phyloP scores from a whole-genome alignment of 92 coral and sea anemone species.

The Scolanthus callimorphus region DNA sequence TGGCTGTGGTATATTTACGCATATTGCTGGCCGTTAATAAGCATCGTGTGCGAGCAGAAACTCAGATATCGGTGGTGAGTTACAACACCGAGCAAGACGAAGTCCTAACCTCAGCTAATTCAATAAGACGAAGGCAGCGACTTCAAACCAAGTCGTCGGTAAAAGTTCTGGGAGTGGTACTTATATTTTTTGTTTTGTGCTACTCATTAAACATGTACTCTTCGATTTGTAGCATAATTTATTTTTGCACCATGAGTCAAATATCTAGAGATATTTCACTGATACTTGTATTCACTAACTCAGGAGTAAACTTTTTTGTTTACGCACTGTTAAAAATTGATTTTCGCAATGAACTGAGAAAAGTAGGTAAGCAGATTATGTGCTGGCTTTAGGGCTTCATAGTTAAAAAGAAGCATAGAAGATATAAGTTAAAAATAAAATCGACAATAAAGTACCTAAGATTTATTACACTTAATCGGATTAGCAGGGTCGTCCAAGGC shows the following conservation, averaged over 20 bases:
- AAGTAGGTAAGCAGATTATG: too few relatives aligned
- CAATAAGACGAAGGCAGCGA: background rate
- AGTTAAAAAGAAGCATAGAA: too few relatives aligned
- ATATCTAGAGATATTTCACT: conserved; percentile 27
- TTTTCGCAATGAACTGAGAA: too few relatives aligned
- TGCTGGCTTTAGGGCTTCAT: too few relatives aligned
- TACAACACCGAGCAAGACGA: background rate
- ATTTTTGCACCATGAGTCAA: background rate
- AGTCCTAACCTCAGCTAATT: too few relatives aligned
- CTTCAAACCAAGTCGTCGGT: conserved; percentile 38
- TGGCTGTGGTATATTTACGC: conserved; percentile 19
- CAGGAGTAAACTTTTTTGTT: conserved; percentile 63
- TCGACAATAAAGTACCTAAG: too few relatives aligned
- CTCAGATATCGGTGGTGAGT: conserved; percentile 12
- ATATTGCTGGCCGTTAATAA: conserved; percentile 32
- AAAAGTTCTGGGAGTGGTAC: conserved; percentile 67
- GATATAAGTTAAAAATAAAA: too few relatives aligned
- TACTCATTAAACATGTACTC: conserved; percentile 56
- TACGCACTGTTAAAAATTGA: conserved; percentile 69
- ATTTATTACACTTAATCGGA: too few relatives aligned
- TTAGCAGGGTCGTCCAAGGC: too few relatives aligned
- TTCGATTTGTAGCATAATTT: conserved; percentile 30
- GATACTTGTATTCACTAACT: conserved; percentile 52
- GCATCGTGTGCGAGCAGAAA: conserved; percentile 18
- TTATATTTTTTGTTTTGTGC: conserved; percentile 51